A percentile compares a stretch with the other conserved stretches of the same genome.
Conservation (phyloP, 2,888 invertebrate species). For the Carcina quercana region DNA sequence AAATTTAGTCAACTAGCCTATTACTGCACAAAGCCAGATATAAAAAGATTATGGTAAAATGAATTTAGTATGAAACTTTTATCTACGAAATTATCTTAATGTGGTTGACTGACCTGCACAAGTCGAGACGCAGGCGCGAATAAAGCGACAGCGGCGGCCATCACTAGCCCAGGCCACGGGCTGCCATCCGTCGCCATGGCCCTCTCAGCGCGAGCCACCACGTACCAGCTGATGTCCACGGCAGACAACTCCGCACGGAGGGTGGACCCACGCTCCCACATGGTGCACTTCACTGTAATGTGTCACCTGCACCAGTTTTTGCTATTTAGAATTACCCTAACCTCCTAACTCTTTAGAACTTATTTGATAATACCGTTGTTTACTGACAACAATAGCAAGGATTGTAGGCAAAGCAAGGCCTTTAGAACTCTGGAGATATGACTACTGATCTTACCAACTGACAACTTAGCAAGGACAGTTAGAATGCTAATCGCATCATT, state of each 20-base stretch:
- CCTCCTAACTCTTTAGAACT: neutral
- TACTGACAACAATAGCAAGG: no score
- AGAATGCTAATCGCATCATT: no score
- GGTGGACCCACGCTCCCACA: slow-evolving; percentile 93
- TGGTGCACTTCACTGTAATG: slow-evolving; percentile 89
- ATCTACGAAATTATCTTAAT: no score
- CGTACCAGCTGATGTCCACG: slow-evolving; percentile 94
- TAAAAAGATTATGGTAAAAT: no score
- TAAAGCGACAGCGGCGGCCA: slow-evolving; percentile 54
- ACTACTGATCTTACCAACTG: no score
- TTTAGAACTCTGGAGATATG: no score
- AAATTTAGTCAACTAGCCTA: no score
- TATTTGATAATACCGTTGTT: no score
- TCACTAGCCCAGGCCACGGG: slow-evolving; percentile 47
- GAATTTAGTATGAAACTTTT: no score
- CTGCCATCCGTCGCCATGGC: slow-evolving; percentile 56
- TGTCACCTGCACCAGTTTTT: slow-evolving; percentile 7
- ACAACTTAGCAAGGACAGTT: no score
- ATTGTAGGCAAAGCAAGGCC: no score
- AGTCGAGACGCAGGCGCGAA: slow-evolving; percentile 45
- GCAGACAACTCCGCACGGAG: slow-evolving; percentile 96
- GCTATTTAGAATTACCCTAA: slow-evolving; percentile 2
- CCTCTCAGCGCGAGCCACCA: slow-evolving; percentile 91
- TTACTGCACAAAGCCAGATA: no score
- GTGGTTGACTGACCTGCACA: slow-evolving; percentile 41